Evolutionary conservation across 1,140 invertebrate genomes (phyloP), one percentile per base, ranked within the genome.

Genomic region (Sinella curviseta): DNA sequence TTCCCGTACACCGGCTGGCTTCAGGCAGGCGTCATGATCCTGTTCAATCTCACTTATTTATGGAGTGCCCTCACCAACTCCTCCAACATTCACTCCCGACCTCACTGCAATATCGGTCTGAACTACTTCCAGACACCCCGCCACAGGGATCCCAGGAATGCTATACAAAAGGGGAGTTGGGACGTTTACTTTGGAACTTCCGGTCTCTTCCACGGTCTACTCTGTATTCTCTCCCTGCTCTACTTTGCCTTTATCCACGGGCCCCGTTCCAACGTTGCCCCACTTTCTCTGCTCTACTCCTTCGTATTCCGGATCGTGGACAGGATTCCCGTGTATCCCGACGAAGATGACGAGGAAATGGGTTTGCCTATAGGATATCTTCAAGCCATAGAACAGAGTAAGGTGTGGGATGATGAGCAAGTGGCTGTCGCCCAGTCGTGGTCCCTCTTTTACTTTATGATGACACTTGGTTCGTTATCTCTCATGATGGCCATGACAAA

Each of bases 401-500:
- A 28, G 30, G 73, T 81, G 1, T 77, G 73, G 65, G 76, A 81
- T 76, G 77, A 81, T 67, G 80, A 81, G 54, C 30, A 55, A 48
- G 16, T 54, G 31, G 48, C 26, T 24, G 48, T 78, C 16, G 33
- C 31, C 4, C 77, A 81, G n/a, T 75, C 67, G 24, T 81, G 80
- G 80, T 12, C 36, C n/a, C 17, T 57, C 16, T 81, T 81, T 78
- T 77, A 81, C 16, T 17, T 78, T 26, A 39, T 81, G 35, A 33
- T 81, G 24, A 67, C 74, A 0, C 0, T 78, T 8, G 80, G 70
- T 0, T 74, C 80, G 14, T 31, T 81, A 48, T 36, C 24, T 39
- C 31, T 81, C 4, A 78, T 77, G 67, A 57, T 74, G 73, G 73
- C 48, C 20, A 81, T 81, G 76, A 81, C 80, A 28, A 81, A 78